Evolutionary conservation across 2,113 vertebrate genomes (phyloP), one percentile per base, ranked within the genome.

Genomic region (Beaufortia kweichowensis): DNA sequence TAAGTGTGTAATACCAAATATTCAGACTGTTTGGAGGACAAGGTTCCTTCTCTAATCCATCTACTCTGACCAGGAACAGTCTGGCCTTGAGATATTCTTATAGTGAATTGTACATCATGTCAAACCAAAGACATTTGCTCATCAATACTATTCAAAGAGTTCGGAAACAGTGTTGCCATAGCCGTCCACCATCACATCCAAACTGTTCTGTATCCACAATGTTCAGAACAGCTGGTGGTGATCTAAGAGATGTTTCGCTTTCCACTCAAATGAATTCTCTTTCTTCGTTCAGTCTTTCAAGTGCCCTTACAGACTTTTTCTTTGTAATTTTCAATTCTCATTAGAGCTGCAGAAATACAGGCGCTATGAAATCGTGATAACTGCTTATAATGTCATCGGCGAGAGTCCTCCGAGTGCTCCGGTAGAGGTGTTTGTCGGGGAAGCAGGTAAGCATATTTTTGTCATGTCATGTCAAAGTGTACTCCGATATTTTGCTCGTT

Each of bases 391-490:
- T 39, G 84, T 96, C 56, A 88, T 97, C 0, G 97, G 97, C 0
- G 96, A 98, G 86, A 95, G 96, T 81, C 95, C 94, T 0, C 91
- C 94, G 75, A 97, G 95, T 1, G 31, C 81, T 0, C 94, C 96
- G 0, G 92, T 94, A 4, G 95, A 97, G 85, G 96, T 98, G 77
- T 97, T 95, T 63, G 96, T 98, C 0, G 97, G 97, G 1, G 97
- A 98, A 88, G 97, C 97, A 64, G 96, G 96, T 97, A 84, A 80
- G 89, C 83, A 82, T 3, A 4, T 14, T 28, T 21, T 67, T 61
- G 24, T 69, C 7, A 53, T 10, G 19, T 67, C 19, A 26, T 60
- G 21, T 57, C 15, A 48, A 26, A 59, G 26, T 33, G 2, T 3
- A 14, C 10, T 3, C n/a, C 7, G n/a, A 53, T 50, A 50, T 53